Evolutionary conservation across 1,140 invertebrate species (phyloP), one percentile per base, ranked within the genome.

Genomic region (Sarcophaga peregrina): DNA sequence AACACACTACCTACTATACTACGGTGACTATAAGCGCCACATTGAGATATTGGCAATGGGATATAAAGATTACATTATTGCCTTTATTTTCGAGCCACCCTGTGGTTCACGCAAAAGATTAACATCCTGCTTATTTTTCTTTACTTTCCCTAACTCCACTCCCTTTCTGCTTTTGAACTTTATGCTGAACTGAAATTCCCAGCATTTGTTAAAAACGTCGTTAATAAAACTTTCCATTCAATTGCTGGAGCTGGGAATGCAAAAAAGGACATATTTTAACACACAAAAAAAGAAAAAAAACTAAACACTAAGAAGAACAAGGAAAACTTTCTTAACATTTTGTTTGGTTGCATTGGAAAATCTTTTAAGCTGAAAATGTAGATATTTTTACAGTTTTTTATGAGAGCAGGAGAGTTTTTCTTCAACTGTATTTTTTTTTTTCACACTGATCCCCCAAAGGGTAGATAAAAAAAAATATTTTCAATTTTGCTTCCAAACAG

Each of bases 391-490:
- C 25, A 37, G 25, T 37, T 37, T 37, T 37, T 37, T 37, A 37
- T 37, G 25, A 37, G 25, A 37, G 4, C 25, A 37, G 25, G 25
- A 37, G 25, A 37, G 25, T 37, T 45, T 46, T 45, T 45, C 13
- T 74, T 74, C 37, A 5, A 11, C 37, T n/a, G n/a, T n/a, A n/a
- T n/a, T n/a, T n/a, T 52, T 50, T 25, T 47, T 52, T 76, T 76
- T 78, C 75, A 78, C 75, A 78, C 75, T 11, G 75, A 78, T 78
- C 47, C 75, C 75, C n/a, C 10, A 20, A 17, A 78, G 17, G 75
- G 0, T 9, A 37, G 75, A 78, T 78, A 78, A 50, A 20, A 50
- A 78, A 78, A 20, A 8, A 4, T 37, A 2, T 37, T 37, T 37
- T 37, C n/a, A n/a, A n/a, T n/a, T 37, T 37, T 37, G 50, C 10